phyloP scores from a whole-genome alignment of 2,113 vertebrate species.

The Clarias batrachus region DNA sequence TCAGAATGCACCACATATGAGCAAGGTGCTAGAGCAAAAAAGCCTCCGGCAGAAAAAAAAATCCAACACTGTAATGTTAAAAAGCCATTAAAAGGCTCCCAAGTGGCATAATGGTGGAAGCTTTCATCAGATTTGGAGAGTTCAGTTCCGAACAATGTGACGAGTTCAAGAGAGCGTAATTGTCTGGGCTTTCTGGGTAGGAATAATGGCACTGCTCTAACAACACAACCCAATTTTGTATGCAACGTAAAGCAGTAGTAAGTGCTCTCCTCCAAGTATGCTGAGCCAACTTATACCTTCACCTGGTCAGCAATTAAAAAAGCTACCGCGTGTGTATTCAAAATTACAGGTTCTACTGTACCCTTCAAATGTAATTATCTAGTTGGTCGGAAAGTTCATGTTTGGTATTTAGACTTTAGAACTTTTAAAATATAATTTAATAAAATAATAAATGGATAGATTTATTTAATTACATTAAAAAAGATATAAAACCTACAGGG shows the following conservation, averaged over 20 bases:
- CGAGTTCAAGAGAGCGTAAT: background rate
- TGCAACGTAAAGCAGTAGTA: background rate
- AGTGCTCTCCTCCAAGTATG: background rate
- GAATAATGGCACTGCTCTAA: background rate
- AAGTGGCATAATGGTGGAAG: background rate
- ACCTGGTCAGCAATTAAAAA: background rate
- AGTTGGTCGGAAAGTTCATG: background rate
- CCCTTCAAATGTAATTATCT: background rate
- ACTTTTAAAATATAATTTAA: background rate
- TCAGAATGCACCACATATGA: background rate
- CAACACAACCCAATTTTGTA: background rate
- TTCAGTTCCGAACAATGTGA: background rate
- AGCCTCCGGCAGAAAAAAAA: background rate
- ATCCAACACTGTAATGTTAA: background rate
- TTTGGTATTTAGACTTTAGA: background rate
- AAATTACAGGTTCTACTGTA: background rate
- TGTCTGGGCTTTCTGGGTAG: background rate
- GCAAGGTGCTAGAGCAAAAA: background rate
- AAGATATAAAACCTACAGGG: background rate
- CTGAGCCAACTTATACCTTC: background rate
- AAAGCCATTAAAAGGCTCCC: background rate
- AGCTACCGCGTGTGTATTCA: background rate
- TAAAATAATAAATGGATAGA: background rate
- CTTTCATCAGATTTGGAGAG: background rate
- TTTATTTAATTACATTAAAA: background rate